Percentiles rank a stretch among this genome's conserved stretches.
These are phyloP conservation scores for Spermophilus dauricus DNA, from an alignment of 2,113 vertebrate genomes.

Conservation along the genomic window DNA sequence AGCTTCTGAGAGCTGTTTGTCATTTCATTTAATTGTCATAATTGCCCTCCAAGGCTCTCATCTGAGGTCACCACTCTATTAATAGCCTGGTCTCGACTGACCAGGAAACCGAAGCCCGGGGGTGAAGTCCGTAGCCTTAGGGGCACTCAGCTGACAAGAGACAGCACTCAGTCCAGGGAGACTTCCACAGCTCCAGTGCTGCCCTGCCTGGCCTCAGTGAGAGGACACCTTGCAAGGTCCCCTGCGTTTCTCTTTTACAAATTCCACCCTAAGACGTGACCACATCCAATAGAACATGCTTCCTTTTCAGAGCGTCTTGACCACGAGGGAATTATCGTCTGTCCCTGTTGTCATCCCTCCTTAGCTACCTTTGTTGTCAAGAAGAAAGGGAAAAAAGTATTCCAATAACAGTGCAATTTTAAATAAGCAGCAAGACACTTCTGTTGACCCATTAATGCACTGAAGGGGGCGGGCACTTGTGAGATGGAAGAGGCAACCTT, in stretches of 20 bases:
- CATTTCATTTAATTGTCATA: fast-evolving
- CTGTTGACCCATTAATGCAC: not conserved
- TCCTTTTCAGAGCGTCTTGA: not conserved
- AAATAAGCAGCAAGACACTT: not conserved
- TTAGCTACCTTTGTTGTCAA: not conserved
- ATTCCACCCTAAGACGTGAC: not conserved
- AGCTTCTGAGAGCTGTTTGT: too few relatives aligned
- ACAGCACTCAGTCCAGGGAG: fast-evolving
- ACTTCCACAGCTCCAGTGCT: not conserved
- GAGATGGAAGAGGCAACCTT: not conserved
- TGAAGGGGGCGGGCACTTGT: not conserved
- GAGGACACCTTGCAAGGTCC: fast-evolving
- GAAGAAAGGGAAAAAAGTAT: not conserved
- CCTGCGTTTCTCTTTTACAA: not conserved
- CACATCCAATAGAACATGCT: not conserved
- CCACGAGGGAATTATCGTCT: fast-evolving
- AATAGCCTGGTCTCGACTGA: not conserved
- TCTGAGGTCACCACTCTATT: not conserved
- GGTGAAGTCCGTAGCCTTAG: not conserved
- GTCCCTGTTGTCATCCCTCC: not conserved
- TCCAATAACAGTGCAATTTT: not conserved
- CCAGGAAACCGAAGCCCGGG: not conserved
- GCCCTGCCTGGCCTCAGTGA: fast-evolving
- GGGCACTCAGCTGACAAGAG: not conserved
- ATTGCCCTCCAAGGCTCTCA: not conserved